Evolutionary conservation across 2,113 vertebrate species (phyloP).

Genomic region (Oenanthe oenanthe): DNA sequence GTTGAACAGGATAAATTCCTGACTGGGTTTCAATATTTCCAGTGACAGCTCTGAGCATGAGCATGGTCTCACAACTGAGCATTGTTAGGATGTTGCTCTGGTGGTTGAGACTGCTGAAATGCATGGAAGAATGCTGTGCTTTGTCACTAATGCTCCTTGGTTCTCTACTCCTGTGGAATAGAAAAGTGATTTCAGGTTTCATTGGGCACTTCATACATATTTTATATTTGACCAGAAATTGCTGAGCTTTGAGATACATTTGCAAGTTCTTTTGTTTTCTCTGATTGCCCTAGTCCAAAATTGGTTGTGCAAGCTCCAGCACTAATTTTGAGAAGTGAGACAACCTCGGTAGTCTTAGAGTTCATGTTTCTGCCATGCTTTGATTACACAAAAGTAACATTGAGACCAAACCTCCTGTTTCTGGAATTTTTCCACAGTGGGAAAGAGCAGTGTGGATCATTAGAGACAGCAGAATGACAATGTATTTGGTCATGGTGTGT

Average conservation of each 20-base stretch:
- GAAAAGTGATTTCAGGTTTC: not conserved
- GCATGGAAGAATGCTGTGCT: not conserved
- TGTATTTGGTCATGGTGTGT: not conserved
- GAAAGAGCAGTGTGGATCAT: not conserved
- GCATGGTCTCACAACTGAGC: fast-evolving
- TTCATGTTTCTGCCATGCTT: not conserved
- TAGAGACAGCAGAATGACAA: fast-evolving
- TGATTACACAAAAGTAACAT: not conserved
- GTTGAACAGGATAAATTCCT: conserved; percentile 51
- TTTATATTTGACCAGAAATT: not conserved
- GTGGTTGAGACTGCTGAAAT: not conserved
- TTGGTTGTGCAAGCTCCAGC: not conserved
- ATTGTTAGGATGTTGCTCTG: not conserved
- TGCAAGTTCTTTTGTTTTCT: not conserved
- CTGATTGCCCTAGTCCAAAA: not conserved
- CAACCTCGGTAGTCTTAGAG: not conserved
- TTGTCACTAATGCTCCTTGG: not conserved
- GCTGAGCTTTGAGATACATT: not conserved
- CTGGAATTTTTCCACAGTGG: not conserved
- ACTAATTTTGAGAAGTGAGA: not conserved
- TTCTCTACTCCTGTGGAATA: not conserved
- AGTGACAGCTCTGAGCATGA: not conserved
- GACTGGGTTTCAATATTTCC: not conserved
- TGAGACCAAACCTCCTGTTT: not conserved
- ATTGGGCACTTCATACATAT: not conserved